phyloP scores from a whole-genome alignment of 2,888 invertebrate species.

The Odontomyia ornata region DNA sequence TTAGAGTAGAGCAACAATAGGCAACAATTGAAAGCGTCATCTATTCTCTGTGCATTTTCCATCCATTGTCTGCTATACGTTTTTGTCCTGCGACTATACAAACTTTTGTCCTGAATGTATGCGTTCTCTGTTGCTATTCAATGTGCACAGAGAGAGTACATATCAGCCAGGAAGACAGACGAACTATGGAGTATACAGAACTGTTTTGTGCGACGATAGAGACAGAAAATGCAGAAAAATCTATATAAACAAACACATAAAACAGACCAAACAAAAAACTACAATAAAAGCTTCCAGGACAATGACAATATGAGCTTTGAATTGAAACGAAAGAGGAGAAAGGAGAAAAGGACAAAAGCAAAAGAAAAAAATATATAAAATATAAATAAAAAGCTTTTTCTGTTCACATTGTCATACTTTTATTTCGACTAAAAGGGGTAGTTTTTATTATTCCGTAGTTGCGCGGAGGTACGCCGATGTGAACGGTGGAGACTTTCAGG shows the following conservation, averaged over 20 bases:
- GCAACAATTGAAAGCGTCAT: constrained; percentile 41
- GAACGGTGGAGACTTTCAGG: not conserved
- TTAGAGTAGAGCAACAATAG: constrained; percentile 11
- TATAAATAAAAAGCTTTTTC: constrained; percentile 41
- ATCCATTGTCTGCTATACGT: constrained; percentile 30
- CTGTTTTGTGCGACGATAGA: constrained; percentile 26
- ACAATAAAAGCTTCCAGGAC: constrained; percentile 18
- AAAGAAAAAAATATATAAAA: constrained; percentile 8
- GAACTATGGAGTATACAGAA: constrained; percentile 11
- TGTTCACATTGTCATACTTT: constrained; percentile 31
- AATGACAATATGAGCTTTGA: not conserved
- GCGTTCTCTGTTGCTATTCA: constrained; percentile 39
- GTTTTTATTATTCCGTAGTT: constrained; percentile 8
- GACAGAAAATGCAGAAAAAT: constrained; percentile 10
- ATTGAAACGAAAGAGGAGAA: not conserved
- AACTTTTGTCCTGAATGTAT: constrained; percentile 20
- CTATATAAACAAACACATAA: not conserved
- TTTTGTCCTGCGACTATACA: constrained; percentile 31
- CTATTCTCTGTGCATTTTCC: constrained; percentile 43
- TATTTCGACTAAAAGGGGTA: constrained; percentile 38
- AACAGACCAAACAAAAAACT: constrained; percentile 12
- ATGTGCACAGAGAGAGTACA: not conserved
- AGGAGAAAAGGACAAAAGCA: constrained; percentile 5
- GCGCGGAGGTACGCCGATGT: not conserved
- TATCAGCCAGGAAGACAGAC: constrained; percentile 25